These are phyloP conservation scores for Adelphocoris suturalis DNA, from an alignment of 2,888 invertebrate species.

Conservation along the genomic window DNA sequence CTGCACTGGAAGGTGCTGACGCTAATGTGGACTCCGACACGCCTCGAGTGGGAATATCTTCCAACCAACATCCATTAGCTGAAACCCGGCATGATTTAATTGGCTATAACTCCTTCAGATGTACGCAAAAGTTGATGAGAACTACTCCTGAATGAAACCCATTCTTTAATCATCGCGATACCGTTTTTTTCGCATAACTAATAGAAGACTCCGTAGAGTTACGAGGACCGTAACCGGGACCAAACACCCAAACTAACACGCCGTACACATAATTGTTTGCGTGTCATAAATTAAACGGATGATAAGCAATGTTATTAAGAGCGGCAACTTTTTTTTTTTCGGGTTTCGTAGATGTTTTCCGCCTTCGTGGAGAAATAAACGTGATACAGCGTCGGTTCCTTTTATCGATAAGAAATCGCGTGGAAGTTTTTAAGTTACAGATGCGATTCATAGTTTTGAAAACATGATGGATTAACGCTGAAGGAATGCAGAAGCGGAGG, in stretches of 20 bases:
- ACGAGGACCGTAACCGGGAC: background rate
- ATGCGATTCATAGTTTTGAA: background rate
- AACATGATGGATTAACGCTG: background rate
- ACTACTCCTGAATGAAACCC: background rate
- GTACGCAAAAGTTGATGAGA: background rate
- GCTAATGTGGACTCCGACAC: background rate
- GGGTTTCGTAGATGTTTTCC: background rate
- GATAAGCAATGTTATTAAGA: background rate
- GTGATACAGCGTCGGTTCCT: slow-evolving; percentile 6
- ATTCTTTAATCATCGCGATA: slow-evolving; percentile 11
- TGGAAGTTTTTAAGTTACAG: background rate
- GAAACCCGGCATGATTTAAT: background rate
- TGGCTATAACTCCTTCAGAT: background rate
- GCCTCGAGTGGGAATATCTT: background rate
- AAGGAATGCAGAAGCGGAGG: background rate
- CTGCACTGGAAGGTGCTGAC: background rate
- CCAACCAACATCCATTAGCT: background rate
- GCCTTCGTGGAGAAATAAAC: background rate
- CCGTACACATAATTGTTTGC: slow-evolving; percentile 25
- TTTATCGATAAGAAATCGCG: background rate
- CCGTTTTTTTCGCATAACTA: slow-evolving; percentile 10
- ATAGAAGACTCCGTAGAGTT: background rate
- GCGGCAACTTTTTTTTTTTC: background rate
- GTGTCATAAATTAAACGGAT: slow-evolving; percentile 12
- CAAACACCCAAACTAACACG: slow-evolving; percentile 25